phyloP scores from a whole-genome alignment of 2,113 vertebrate genomes.

The Rhizomys pruinosus region DNA sequence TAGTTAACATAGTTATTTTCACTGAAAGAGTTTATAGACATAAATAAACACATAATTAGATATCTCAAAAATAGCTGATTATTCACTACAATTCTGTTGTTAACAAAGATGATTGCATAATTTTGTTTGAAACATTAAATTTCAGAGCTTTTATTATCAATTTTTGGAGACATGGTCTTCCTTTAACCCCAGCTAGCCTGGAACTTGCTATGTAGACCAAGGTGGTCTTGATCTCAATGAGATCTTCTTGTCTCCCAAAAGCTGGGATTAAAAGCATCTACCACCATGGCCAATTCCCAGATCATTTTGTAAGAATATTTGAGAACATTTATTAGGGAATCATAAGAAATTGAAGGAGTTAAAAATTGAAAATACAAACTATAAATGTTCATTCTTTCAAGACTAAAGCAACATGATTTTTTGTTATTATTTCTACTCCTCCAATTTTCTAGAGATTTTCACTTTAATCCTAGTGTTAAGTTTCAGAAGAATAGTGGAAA shows the following conservation, averaged over 20 bases:
- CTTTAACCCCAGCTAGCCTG: too few relatives aligned
- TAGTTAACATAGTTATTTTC: slow-evolving; percentile 7
- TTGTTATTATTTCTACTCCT: background rate
- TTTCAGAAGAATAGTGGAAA: background rate
- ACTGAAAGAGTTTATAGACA: background rate
- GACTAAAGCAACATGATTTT: background rate
- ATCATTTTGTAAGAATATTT: background rate
- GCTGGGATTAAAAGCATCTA: too few relatives aligned
- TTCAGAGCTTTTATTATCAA: background rate
- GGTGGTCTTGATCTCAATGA: too few relatives aligned
- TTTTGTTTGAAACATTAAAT: slow-evolving; percentile 30
- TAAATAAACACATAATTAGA: background rate
- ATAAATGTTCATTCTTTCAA: background rate
- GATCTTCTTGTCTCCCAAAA: too few relatives aligned
- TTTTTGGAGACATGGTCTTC: too few relatives aligned
- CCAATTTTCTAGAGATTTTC: background rate
- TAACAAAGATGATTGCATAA: background rate
- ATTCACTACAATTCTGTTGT: background rate
- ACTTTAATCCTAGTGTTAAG: background rate
- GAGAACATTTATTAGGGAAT: background rate
- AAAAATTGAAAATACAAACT: background rate
- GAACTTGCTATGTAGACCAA: too few relatives aligned
- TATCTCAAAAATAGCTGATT: background rate
- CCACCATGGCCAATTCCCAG: too few relatives aligned
- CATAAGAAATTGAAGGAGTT: background rate